phyloP scores from a whole-genome alignment of 2,113 vertebrate genomes.

The Pachypanchax playfairii region DNA sequence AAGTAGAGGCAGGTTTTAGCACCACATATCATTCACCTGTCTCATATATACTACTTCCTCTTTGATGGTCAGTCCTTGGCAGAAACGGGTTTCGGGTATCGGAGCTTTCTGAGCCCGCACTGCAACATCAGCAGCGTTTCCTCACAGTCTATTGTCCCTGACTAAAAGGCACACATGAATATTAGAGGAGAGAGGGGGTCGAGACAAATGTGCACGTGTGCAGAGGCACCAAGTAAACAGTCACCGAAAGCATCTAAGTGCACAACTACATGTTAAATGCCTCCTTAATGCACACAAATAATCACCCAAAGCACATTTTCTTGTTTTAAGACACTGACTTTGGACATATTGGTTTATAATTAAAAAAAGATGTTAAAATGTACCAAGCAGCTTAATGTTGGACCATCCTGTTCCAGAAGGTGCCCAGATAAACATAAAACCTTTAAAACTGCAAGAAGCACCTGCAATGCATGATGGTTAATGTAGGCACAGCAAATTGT shows the following conservation, averaged over 20 bases:
- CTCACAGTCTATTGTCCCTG: slow-evolving; percentile 52
- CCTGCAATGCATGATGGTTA: slow-evolving; percentile 19
- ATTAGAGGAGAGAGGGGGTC: slow-evolving; percentile 56
- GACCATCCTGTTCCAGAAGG: slow-evolving; percentile 34
- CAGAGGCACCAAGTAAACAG: slow-evolving; percentile 12
- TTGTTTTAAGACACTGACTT: no score
- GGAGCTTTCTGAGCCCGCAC: slow-evolving; percentile 31
- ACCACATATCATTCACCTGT: slow-evolving; percentile 18
- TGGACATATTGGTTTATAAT: no score
- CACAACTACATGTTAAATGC: neutral
- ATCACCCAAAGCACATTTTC: neutral
- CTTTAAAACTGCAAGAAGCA: slow-evolving; percentile 24
- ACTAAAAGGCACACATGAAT: slow-evolving; percentile 69
- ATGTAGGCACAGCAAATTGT: neutral
- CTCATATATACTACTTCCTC: slow-evolving; percentile 25
- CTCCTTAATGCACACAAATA: neutral
- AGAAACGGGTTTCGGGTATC: slow-evolving; percentile 56
- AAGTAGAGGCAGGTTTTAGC: accelerated
- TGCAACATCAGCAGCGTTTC: slow-evolving; percentile 56
- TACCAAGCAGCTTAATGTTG: slow-evolving; percentile 55
- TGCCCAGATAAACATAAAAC: slow-evolving; percentile 41
- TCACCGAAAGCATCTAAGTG: neutral
- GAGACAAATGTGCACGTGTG: slow-evolving; percentile 14
- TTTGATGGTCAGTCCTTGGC: slow-evolving; percentile 20
- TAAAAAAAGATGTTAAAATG: slow-evolving; percentile 47